These are phyloP conservation scores for Telenomus remus DNA, from an alignment of 1,140 invertebrate species.

Conservation along the genomic window DNA sequence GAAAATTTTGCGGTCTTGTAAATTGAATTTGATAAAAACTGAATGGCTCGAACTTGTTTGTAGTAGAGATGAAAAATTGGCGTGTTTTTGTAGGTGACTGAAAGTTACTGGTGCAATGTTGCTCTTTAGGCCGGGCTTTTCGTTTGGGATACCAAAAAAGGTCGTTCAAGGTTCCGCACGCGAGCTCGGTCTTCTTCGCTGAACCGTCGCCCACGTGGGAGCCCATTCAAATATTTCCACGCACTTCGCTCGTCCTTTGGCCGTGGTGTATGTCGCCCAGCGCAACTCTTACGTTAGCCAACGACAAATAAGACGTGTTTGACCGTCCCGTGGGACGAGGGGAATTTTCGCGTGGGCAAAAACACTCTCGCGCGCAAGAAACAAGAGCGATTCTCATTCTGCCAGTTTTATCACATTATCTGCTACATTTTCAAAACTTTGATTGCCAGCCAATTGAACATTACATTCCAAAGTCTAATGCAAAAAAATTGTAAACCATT, in stretches of 20 bases:
- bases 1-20: too few species aligned
- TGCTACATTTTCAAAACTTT: too few species aligned
- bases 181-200: slow-evolving; percentile 16
- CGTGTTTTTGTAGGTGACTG: background rate
- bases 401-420: too few species aligned
- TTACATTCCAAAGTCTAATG: too few species aligned
- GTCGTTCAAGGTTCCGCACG: slow-evolving; percentile 62
- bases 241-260: slow-evolving; percentile 49
- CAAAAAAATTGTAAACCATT: too few species aligned
- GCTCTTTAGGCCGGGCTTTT: slow-evolving; percentile 49
- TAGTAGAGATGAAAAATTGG: too few species aligned
- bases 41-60: too few species aligned
- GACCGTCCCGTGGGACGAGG: slow-evolving; percentile 42
- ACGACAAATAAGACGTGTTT: slow-evolving; percentile 44
- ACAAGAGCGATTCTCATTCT: too few species aligned
- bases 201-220: slow-evolving; percentile 50
- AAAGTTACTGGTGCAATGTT: slow-evolving; percentile 11
- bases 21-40: too few species aligned
- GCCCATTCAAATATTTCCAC: slow-evolving; percentile 62
- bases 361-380: background rate
- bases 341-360: slow-evolving; percentile 50
- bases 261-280: slow-evolving; percentile 17
- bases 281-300: slow-evolving; percentile 14
- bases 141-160: slow-evolving; percentile 64
- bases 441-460: background rate